These are phyloP conservation scores for Semaprochilodus insignis DNA, from an alignment of 2,797 vertebrate species.

Conservation along the genomic window DNA sequence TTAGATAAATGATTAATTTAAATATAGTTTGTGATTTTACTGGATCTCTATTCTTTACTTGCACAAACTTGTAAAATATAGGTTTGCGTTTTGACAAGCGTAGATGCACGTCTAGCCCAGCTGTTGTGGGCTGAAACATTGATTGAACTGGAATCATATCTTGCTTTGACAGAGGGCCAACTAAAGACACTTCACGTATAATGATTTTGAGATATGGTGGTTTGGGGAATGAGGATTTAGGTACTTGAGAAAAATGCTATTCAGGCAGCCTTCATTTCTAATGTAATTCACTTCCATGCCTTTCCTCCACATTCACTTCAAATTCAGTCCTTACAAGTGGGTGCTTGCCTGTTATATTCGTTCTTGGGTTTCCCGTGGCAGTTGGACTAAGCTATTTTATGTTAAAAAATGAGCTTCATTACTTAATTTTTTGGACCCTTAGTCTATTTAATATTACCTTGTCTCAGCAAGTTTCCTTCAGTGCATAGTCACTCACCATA, in stretches of 20 bases:
- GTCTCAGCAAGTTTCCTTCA: conserved; percentile 13
- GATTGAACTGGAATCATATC: no score
- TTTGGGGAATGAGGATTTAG: no score
- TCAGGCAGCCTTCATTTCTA: not conserved
- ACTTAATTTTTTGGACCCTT: not conserved
- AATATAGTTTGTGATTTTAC: no score
- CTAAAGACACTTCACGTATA: no score
- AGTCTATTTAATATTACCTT: conserved; percentile 4
- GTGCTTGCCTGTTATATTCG: not conserved
- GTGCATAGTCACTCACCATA: not conserved
- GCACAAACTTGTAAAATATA: no score
- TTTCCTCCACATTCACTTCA: not conserved
- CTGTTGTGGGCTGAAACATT: no score
- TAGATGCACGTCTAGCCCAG: no score
- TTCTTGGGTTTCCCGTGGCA: not conserved
- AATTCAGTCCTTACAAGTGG: not conserved
- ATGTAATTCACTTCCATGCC: not conserved
- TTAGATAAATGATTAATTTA: no score
- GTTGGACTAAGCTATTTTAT: conserved; percentile 1
- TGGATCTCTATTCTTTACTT: no score
- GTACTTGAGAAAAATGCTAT: not conserved
- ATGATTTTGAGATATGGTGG: no score
- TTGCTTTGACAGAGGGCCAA: no score
- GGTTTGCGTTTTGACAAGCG: no score
- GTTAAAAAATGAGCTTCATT: conserved; percentile 4